These are phyloP conservation scores for Manacus vitellinus DNA, from an alignment of 2,113 vertebrate species.

Conservation along the genomic window DNA sequence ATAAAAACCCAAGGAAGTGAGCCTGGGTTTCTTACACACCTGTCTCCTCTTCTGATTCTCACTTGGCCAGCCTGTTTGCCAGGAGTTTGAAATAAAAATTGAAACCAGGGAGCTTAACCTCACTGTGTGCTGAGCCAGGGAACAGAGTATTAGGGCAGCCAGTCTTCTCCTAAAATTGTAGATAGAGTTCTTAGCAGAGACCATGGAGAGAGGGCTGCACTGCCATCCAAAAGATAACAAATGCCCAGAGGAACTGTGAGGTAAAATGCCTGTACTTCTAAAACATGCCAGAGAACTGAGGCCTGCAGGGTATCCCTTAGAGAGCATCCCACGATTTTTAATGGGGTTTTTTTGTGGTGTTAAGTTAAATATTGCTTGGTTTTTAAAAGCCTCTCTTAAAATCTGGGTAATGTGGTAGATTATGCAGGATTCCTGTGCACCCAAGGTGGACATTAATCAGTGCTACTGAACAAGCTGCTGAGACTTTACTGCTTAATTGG, in stretches of 20 bases:
- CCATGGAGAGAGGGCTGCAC: neutral
- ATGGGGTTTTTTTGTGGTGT: neutral
- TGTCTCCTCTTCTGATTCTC: neutral
- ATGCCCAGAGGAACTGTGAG: neutral
- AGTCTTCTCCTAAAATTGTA: neutral
- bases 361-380: neutral
- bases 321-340: neutral
- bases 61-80: neutral
- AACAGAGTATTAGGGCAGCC: neutral
- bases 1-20: neutral
- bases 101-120: neutral
- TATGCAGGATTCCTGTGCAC: neutral
- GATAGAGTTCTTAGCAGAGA: neutral
- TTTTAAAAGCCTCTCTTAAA: constrained; percentile 43
- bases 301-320: neutral
- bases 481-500: constrained; percentile 35
- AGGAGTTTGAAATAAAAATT: neutral
- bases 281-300: neutral
- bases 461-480: neutral
- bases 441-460: neutral
- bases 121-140: neutral
- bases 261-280: neutral
- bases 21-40: neutral
- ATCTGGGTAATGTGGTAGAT: neutral
- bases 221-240: neutral